Percentiles rank a stretch among this genome's conserved stretches.
Conservation (phyloP, 2,797 vertebrate genomes). For the Dryobates pubescens region DNA sequence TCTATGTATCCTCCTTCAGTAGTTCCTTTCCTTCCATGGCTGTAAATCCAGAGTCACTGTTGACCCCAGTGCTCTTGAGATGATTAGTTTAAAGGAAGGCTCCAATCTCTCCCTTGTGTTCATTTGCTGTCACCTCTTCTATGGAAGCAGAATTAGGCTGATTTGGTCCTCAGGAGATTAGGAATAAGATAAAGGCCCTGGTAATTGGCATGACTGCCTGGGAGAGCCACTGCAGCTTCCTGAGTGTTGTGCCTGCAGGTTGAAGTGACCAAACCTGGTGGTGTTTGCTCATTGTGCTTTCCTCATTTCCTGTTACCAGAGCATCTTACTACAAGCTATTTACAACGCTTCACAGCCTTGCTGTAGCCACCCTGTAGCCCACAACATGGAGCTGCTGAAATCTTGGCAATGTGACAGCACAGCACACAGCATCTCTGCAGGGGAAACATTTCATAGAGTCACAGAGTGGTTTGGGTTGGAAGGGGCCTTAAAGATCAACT, state of each 20-base stretch:
- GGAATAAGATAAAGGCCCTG: background rate
- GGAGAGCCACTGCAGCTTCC: background rate
- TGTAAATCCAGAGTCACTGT: background rate
- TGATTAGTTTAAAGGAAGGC: background rate
- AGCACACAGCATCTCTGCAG: fast-evolving
- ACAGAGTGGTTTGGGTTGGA: too few species aligned
- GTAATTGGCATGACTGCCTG: background rate
- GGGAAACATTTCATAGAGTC: background rate
- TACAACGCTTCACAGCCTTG: background rate
- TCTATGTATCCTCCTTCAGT: too few species aligned
- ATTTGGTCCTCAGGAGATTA: background rate
- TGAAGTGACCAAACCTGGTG: background rate
- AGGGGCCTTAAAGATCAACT: too few species aligned
- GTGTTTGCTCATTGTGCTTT: background rate
- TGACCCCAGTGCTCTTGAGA: background rate
- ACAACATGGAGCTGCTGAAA: background rate
- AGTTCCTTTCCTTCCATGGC: background rate
- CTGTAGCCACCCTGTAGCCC: background rate
- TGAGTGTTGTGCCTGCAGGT: background rate
- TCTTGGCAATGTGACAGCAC: background rate
- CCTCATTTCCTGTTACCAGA: background rate
- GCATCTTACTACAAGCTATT: background rate
- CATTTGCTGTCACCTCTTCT: background rate
- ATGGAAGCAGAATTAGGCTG: background rate
- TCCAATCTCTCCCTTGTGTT: background rate